Conservation (phyloP, 2,888 invertebrate genomes). For the Amphipyra berbera region DNA sequence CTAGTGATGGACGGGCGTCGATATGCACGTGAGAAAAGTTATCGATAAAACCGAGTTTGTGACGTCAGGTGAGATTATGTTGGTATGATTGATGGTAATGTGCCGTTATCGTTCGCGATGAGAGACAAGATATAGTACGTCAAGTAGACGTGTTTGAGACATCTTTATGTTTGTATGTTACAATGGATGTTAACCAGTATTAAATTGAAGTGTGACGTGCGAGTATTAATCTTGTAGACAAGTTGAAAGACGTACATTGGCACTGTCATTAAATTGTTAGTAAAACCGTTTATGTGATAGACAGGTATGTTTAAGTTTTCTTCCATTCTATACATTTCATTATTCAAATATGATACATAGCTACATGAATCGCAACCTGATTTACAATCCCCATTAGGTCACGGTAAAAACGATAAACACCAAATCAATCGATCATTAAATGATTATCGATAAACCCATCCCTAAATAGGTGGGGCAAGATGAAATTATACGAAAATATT, state of each 20-base stretch:
- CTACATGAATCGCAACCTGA: constrained; percentile 5
- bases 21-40: constrained; percentile 64
- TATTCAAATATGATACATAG: not conserved
- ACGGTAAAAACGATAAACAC: constrained; percentile 4
- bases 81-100: constrained; percentile 59
- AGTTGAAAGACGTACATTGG: constrained; percentile 29
- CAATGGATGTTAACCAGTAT: constrained; percentile 51
- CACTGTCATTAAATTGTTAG: constrained; percentile 31
- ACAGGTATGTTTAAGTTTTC: not conserved
- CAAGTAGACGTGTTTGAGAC: constrained; percentile 37
- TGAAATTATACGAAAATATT: constrained; percentile 89
- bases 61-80: constrained; percentile 38
- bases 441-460: constrained; percentile 60
- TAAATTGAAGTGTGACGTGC: constrained; percentile 46
- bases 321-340: too few relatives aligned
- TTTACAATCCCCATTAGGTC: constrained; percentile 2
- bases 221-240: constrained; percentile 50
- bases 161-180: constrained; percentile 46
- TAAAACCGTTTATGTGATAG: constrained; percentile 18
- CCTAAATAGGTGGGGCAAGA: constrained; percentile 79
- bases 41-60: constrained; percentile 60
- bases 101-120: constrained; percentile 51
- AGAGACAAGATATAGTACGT: constrained; percentile 46
- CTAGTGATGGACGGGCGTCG: constrained; percentile 68
- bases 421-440: constrained; percentile 51